Conservation (phyloP, 1,140 invertebrate genomes). For the Lasaia peninsularis region DNA sequence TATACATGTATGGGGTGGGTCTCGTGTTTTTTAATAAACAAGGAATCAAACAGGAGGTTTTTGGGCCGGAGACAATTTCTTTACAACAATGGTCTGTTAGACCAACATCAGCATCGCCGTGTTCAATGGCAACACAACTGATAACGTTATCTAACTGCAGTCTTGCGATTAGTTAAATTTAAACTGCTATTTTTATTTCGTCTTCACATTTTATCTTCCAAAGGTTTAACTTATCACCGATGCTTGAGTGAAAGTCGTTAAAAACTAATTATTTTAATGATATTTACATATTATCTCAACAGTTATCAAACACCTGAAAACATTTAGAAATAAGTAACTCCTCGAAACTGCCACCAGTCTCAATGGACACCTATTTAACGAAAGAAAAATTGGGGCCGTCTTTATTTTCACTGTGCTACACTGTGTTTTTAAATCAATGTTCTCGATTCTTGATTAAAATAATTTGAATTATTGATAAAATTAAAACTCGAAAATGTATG, state of each 20-base stretch:
- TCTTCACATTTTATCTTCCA: not conserved
- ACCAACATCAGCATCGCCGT: not conserved
- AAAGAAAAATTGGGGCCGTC: no score
- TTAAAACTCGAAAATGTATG: no score
- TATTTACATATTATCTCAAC: not conserved
- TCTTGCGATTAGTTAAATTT: constrained; percentile 15
- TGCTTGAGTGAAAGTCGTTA: not conserved
- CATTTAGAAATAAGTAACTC: not conserved
- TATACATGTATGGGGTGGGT: no score
- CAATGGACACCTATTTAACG: no score
- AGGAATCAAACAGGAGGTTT: no score
- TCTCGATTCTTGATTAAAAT: no score
- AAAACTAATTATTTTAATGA: not conserved
- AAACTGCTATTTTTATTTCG: constrained; percentile 7
- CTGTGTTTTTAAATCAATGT: no score
- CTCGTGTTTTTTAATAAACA: no score
- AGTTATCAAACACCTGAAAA: not conserved
- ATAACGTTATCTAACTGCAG: constrained; percentile 16
- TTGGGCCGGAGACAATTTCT: no score
- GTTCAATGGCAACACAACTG: constrained; percentile 10
- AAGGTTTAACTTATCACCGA: not conserved
- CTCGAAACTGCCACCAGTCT: no score
- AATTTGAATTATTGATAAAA: no score
- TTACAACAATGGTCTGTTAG: not conserved
- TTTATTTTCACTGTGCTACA: no score